Evolutionary conservation across 2,113 vertebrate species (phyloP), one percentile per base, ranked within the genome.

Genomic region (Recurvirostra avosetta): DNA sequence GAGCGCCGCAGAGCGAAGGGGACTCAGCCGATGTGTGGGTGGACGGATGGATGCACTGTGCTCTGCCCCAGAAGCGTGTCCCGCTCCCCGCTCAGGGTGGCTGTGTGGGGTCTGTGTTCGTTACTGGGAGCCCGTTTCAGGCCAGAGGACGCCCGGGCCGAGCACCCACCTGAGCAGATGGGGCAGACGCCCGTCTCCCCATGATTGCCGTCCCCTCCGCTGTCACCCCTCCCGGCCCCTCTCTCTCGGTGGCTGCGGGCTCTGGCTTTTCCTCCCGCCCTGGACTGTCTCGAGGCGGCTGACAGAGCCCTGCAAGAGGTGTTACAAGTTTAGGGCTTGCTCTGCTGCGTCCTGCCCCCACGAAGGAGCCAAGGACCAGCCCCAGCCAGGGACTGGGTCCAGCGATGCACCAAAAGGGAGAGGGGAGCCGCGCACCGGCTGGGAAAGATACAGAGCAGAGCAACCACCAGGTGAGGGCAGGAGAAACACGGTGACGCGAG

Each of bases 81-180:
- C 38, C 1, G 2, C 36, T 75, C 18, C 32, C 70, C 2, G 2
- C 40, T 15, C 5, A 5, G 8, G 19, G 15, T 10, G 2, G n/a
- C 53, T 4, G 13, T 8, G 45, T 16, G 6, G n/a, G 5, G n/a
- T 26, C 34, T 10, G 16, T 29, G 49, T 23, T 11, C 6, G 9
- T 26, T 43, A 13, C 22, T 5, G 25, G 23, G 22, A 47, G 45
- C 15, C 38, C 1, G 1, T 8, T 36, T n/a, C 30, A 11, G 53
- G 88, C 27, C 36, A 23, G 40, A 45, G 49, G 56, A 41, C 21
- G 4, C 15, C 25, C 22, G 23, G 5, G 22, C 55, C 30, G 11
- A n/a, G 67, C 45, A 34, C 95, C 58, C 68, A 98, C 98, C 98
- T 94, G 97, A 94, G 94, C 98, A 98, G 65, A 98, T 93, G 22